A percentile compares a stretch with the other conserved stretches of the same genome.
These are phyloP conservation scores for Acrocephalus scirpaceus DNA, from an alignment of 2,797 vertebrate genomes.

Conservation along the genomic window DNA sequence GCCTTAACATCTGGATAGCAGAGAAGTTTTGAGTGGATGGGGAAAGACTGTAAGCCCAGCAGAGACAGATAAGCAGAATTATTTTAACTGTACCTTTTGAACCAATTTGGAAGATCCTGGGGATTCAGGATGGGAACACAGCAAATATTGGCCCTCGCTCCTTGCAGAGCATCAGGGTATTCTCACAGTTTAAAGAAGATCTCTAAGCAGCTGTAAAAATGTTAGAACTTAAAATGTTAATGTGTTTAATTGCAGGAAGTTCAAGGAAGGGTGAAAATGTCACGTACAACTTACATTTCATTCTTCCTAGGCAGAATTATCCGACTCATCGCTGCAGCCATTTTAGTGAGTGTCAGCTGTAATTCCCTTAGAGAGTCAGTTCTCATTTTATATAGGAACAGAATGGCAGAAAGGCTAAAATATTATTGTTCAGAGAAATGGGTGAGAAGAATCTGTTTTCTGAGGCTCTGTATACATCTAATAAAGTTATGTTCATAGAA, in stretches of 20 bases:
- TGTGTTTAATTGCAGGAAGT: conserved; percentile 2
- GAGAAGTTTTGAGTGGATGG: neutral
- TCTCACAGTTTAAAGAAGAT: neutral
- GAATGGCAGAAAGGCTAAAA: neutral
- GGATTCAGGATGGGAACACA: neutral
- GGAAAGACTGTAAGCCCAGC: neutral
- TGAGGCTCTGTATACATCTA: neutral
- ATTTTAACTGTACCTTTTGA: neutral
- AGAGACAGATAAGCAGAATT: neutral
- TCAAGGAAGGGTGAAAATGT: conserved; percentile 14
- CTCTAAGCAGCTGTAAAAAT: conserved; percentile 5
- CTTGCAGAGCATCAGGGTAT: neutral
- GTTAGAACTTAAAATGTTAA: conserved; percentile 18
- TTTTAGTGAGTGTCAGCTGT: neutral
- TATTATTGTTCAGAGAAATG: neutral
- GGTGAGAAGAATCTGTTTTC: neutral
- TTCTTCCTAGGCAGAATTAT: neutral
- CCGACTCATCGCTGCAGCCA: neutral
- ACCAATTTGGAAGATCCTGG: neutral
- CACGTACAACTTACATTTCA: neutral
- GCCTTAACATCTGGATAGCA: neutral
- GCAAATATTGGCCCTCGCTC: neutral
- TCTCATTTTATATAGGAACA: neutral
- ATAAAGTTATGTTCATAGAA: neutral
- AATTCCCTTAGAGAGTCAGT: neutral